These are phyloP conservation scores for Ophion ellenae DNA, from an alignment of 2,888 invertebrate genomes.

Conservation along the genomic window DNA sequence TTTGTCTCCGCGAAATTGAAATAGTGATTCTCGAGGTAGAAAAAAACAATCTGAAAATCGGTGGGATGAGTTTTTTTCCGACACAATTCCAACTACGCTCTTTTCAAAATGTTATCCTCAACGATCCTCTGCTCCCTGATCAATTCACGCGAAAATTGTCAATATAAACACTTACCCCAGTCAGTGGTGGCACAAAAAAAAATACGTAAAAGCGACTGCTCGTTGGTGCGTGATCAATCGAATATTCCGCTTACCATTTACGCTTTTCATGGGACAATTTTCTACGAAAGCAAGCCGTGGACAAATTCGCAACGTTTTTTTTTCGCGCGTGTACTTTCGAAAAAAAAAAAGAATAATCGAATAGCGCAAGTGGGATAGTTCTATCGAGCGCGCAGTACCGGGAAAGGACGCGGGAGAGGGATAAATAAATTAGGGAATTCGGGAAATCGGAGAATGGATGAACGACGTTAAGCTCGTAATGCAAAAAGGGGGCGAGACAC, in stretches of 20 bases:
- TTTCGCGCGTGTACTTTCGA: not conserved
- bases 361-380: not conserved
- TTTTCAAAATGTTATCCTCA: too few species aligned
- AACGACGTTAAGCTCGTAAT: conserved; percentile 30
- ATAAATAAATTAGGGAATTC: conserved; percentile 27
- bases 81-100: too few species aligned
- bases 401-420: not conserved
- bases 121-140: too few species aligned
- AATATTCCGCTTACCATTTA: not conserved
- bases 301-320: not conserved
- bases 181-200: too few species aligned
- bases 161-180: too few species aligned
- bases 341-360: not conserved
- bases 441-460: conserved; percentile 16
- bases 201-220: not conserved
- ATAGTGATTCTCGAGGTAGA: not conserved
- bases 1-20: not conserved
- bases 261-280: not conserved
- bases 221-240: not conserved
- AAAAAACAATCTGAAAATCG: not conserved
- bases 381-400: not conserved
- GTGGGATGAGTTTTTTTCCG: too few species aligned
- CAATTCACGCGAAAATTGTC: too few species aligned
- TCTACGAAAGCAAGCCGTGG: not conserved
- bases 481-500: conserved; percentile 16